Conservation (phyloP, 2,113 vertebrate genomes). For the Suricata suricatta region DNA sequence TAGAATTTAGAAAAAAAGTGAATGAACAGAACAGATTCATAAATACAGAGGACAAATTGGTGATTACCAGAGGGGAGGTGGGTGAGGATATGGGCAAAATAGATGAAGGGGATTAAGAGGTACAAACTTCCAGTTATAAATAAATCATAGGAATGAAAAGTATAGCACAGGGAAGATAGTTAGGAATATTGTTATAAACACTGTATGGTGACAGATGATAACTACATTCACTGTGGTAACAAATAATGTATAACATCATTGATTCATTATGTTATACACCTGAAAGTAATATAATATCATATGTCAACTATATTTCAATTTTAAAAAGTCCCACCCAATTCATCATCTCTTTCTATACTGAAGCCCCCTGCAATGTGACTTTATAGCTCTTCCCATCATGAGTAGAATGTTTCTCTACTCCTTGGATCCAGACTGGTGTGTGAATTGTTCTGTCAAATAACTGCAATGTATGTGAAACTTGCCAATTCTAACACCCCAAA, state of each 20-base stretch:
- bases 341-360: not conserved
- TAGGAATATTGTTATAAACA: not conserved
- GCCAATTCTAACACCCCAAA: not conserved
- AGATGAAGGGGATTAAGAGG: not conserved
- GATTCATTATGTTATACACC: not conserved
- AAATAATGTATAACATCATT: not conserved
- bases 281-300: not conserved
- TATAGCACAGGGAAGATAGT: not conserved
- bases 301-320: not conserved
- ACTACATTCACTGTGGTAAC: not conserved
- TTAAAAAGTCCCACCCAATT: not conserved
- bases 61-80: not conserved
- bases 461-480: not conserved
- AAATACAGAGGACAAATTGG: not conserved
- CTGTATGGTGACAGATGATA: not conserved
- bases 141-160: not conserved
- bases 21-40: not conserved
- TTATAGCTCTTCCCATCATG: not conserved
- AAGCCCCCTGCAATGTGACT: not conserved
- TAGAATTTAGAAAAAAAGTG: not conserved
- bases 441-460: not conserved
- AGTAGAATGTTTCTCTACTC: not conserved
- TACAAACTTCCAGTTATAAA: not conserved
- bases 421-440: not conserved
- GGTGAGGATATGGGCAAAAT: not conserved